These are phyloP conservation scores for Lepidurus apus DNA, from an alignment of 1,140 invertebrate species.

Conservation along the genomic window DNA sequence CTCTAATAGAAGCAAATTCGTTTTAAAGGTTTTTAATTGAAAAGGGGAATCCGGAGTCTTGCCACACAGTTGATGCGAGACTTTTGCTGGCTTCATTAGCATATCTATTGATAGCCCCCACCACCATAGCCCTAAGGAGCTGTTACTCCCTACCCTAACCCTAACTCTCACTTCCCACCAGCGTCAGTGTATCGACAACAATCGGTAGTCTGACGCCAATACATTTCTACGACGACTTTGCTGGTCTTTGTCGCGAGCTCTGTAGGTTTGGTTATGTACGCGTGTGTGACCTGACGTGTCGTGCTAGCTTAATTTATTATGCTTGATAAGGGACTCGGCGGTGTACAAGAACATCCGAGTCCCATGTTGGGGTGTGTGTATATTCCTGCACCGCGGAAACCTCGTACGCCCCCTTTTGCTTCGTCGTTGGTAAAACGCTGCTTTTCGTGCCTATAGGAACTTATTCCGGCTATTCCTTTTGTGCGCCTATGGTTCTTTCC, in stretches of 20 bases:
- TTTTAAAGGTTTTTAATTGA: background rate
- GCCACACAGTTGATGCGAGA: background rate
- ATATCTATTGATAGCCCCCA: slow-evolving; percentile 3
- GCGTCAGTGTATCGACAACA: background rate
- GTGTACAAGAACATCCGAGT: background rate
- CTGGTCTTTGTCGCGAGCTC: background rate
- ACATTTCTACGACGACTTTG: background rate
- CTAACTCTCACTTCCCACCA: no score
- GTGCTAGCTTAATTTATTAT: background rate
- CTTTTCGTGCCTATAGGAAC: no score
- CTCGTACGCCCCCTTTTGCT: background rate
- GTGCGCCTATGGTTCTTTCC: no score
- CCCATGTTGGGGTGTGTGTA: background rate
- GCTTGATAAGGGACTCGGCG: background rate
- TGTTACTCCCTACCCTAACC: background rate
- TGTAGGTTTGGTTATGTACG: background rate
- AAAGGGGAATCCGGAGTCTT: background rate
- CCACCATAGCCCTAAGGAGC: background rate
- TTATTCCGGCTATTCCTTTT: no score
- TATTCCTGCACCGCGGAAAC: background rate
- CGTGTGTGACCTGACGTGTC: background rate
- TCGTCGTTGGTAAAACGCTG: no score
- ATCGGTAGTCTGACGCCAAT: background rate
- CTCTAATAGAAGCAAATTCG: background rate
- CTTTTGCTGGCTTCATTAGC: background rate